phyloP scores from a whole-genome alignment of 2,888 invertebrate species.

The Meta bourneti region DNA sequence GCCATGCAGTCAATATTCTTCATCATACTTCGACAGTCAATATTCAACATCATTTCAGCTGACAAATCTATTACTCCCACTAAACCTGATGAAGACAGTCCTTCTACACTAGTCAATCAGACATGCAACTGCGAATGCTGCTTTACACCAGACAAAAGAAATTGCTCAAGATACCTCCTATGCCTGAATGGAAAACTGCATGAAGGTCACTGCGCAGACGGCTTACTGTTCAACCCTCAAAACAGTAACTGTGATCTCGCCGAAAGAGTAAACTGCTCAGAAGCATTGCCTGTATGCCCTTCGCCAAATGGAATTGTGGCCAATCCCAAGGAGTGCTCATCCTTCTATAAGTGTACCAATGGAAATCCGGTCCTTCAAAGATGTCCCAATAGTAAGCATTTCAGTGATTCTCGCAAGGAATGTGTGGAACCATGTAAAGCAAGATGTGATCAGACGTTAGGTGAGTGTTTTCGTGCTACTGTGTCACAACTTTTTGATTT shows the following conservation, averaged over 20 bases:
- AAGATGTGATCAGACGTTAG: not conserved
- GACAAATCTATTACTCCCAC: not conserved
- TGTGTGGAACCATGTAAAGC: conserved; percentile 74
- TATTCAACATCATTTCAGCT: not conserved
- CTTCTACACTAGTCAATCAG: not conserved
- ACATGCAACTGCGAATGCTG: conserved; percentile 67
- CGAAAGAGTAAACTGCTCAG: conserved; percentile 50
- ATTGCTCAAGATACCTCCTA: conserved; percentile 45
- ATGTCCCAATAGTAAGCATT: conserved; percentile 63
- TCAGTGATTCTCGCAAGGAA: conserved; percentile 41
- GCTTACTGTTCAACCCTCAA: conserved; percentile 58
- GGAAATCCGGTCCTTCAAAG: conserved; percentile 41
- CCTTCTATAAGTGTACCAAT: conserved; percentile 59
- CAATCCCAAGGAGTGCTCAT: conserved; percentile 49
- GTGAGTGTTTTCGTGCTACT: conserved; percentile 9
- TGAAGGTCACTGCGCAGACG: conserved; percentile 35
- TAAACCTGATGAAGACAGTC: not conserved
- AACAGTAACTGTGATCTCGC: conserved; percentile 63
- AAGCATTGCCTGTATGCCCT: not conserved
- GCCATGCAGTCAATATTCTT: not conserved
- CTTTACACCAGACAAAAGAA: conserved; percentile 14
- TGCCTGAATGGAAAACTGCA: conserved; percentile 32
- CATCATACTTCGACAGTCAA: no score
- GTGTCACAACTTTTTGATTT: no score
- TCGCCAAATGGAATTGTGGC: conserved; percentile 57